Evolutionary conservation across 1,140 invertebrate species (phyloP).

Genomic region (Parasteatoda tepidariorum): DNA sequence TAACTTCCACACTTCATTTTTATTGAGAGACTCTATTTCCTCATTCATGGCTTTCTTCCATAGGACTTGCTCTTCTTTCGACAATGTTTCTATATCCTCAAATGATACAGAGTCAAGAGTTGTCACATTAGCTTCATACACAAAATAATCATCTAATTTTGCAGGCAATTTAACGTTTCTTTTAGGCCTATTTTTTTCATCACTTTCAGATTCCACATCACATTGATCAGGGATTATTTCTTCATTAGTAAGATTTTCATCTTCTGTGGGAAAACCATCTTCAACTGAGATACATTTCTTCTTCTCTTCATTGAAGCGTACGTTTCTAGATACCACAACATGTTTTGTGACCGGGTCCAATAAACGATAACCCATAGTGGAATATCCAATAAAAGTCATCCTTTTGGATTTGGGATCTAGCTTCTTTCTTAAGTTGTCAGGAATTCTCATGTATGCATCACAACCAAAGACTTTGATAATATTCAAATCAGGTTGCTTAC

Average conservation of each 20-base stretch:
- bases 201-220: background rate
- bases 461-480: constrained; percentile 66
- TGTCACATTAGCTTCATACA: background rate
- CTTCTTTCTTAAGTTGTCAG: background rate
- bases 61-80: background rate
- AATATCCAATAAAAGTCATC: constrained; percentile 31
- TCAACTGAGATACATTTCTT: background rate
- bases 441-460: constrained; percentile 63
- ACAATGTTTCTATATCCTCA: background rate
- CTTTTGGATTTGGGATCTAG: constrained; percentile 18
- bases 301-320: constrained; percentile 59
- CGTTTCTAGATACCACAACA: background rate
- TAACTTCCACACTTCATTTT: constrained; percentile 11
- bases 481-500: constrained; percentile 64
- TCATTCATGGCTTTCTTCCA: constrained; percentile 10
- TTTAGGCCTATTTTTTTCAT: background rate
- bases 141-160: background rate
- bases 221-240: background rate
- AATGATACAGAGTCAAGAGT: background rate
- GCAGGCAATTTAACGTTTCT: background rate
- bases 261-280: too few species aligned
- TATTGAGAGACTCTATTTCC: constrained; percentile 3
- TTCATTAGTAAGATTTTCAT: background rate
- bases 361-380: background rate
- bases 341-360: background rate